Conservation (phyloP, 2,888 invertebrate genomes). For the Eubasilissa splendida region DNA sequence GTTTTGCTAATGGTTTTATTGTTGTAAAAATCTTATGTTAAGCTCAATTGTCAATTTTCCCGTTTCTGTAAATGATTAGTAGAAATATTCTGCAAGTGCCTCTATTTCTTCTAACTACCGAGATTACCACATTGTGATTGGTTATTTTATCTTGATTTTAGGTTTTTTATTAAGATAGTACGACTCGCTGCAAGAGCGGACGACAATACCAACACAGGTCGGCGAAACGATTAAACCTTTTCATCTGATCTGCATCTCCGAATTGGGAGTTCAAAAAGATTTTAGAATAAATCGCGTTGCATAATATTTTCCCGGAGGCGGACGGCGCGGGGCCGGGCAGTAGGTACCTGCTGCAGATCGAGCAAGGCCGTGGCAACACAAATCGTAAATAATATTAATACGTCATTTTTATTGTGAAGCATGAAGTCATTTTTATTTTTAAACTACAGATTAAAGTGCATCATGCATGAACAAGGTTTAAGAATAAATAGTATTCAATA, state of each 20-base stretch:
- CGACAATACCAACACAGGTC: too few relatives aligned
- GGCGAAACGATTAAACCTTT: too few relatives aligned
- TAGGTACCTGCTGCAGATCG: background rate
- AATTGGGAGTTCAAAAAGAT: background rate
- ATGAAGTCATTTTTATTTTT: constrained; percentile 44
- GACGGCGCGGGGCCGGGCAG: background rate
- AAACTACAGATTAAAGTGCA: constrained; percentile 5
- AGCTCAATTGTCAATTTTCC: too few relatives aligned
- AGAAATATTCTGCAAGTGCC: too few relatives aligned
- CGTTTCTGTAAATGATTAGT: too few relatives aligned
- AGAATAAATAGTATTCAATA: constrained; percentile 4
- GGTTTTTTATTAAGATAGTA: too few relatives aligned
- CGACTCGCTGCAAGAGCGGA: too few relatives aligned
- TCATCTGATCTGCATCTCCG: background rate
- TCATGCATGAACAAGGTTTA: background rate
- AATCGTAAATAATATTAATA: constrained; percentile 6
- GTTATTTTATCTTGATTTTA: too few relatives aligned
- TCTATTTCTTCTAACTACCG: too few relatives aligned
- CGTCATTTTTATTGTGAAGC: constrained; percentile 36
- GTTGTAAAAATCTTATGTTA: too few relatives aligned
- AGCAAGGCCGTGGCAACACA: constrained; percentile 7
- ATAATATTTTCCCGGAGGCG: background rate
- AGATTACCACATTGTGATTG: too few relatives aligned
- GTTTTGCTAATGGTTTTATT: too few relatives aligned
- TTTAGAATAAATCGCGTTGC: background rate